Base-by-base conservation (phyloP, 1,140 invertebrate species). In the Melipona quadrifasciata region DNA sequence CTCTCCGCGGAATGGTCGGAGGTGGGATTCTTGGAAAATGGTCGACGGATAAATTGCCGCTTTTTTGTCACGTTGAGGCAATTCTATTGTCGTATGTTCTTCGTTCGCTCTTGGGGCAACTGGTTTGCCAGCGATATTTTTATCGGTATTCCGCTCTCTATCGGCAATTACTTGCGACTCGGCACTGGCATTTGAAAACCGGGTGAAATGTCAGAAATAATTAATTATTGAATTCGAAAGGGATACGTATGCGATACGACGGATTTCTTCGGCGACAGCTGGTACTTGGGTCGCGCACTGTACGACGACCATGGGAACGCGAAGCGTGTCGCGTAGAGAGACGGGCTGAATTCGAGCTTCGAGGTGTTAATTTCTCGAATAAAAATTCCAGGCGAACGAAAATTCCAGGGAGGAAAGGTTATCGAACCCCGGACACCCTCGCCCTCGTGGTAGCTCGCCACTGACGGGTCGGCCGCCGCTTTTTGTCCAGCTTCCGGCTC, bases 401-500 rank as follows among this genome's bases (percentile, higher is more conserved):
- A 31, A 31, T 31, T 31, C 31, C 21, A 21, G 1, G 53, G 51
- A 34, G 75, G 73, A 21, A 51, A 82, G 90, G 86, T 91, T 68
- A 74, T 87, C 82, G 89, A 89, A 80, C 89, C 53, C 57, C 71
- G n/a, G 55, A 47, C 78, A 58, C 81, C 82, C 78, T 86, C 75
- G 68, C 70, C 39, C 39, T 47, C 39, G 55, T 83, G 84, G 82
- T 84, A 80, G 79, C 58, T 47, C 39, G 24, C 73, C 64, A 64
- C 82, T 58, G 55, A 24, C 76, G 55, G 61, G 87, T 68, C 65
- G 85, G 77, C 67, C 70, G 83, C 65, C 71, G 84, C 88, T 92
- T 91, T 91, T 91, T 88, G 84, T 84, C 88, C 85, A 87, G 90
- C 88, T 93, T 93, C 93, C 92, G 93, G 91, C 90, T 92, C 85